Base-by-base conservation (phyloP, 2,113 vertebrate species). In the Monarcha castaneiventris region DNA sequence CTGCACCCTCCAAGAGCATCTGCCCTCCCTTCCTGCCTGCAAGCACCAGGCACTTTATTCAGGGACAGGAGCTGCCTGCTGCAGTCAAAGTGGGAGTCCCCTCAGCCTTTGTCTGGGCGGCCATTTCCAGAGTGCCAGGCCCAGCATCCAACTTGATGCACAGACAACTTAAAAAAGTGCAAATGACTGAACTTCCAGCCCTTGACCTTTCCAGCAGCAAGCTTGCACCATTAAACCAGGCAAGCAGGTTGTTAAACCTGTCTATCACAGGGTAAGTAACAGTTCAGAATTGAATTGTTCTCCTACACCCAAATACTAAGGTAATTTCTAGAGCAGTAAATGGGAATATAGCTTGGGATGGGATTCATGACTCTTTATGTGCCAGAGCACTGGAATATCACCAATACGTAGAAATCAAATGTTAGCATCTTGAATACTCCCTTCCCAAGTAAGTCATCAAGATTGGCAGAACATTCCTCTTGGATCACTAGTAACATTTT, bases 201-300 rank as follows among this genome's bases (percentile, higher is more conserved):
- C 76, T 69, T 90, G 68, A 87, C 77, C 76, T 81, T 81, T 63
- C 76, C 80, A 84, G 54, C 73, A 75, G 62, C 83, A 59, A 74
- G 75, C 69, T 75, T 68, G 73, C 56, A 71, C 84, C 73, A 84
- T 64, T 74, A 89, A 78, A 68, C 35, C 52, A 71, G 76, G 76
- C 86, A 84, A 95, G 68, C 37, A 90, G 66, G 72, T 73, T 66
- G 79, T 86, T 81, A 93, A 94, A 89, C 41, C 66, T 91, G 87
- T 87, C 59, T 74, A 2, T 84, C 80, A 79, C 73, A 72, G 73
- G 35, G 44, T 69, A 72, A 89, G 69, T 32, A 87, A 87, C 76
- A 84, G 76, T 48, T 92, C 81, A 93, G 81, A 69, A 58, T 0
- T 64, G 32, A 87, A 84, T 58, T 52, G 14, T 68, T 84, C 69